A percentile compares a stretch with the other conserved stretches of the same genome.
These are phyloP conservation scores for Seriola quinqueradiata DNA, from an alignment of 2,113 vertebrate species.

Conservation along the genomic window DNA sequence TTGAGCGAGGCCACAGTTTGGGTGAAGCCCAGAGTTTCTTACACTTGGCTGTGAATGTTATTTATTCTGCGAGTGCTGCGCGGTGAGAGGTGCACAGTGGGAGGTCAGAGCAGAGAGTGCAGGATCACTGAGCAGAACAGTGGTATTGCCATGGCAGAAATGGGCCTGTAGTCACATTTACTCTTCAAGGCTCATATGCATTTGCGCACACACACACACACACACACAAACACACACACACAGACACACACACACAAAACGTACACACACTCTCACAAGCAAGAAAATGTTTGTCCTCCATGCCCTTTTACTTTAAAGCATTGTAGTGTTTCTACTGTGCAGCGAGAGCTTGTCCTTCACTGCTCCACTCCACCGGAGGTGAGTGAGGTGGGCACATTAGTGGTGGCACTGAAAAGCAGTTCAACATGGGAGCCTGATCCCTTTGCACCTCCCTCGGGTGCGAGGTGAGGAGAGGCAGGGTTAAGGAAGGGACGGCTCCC, in stretches of 20 bases:
- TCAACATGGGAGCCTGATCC: slow-evolving; percentile 50
- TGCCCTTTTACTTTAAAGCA: slow-evolving; percentile 28
- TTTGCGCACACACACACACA: slow-evolving; percentile 14
- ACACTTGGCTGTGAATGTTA: slow-evolving; percentile 75
- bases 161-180: slow-evolving; percentile 16
- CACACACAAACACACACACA: background rate
- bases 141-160: slow-evolving; percentile 36
- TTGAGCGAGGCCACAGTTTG: slow-evolving; percentile 71
- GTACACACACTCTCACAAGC: background rate
- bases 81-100: slow-evolving; percentile 67
- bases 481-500: slow-evolving; percentile 57
- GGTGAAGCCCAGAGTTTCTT: slow-evolving; percentile 67
- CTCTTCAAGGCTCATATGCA: slow-evolving; percentile 27
- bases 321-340: slow-evolving; percentile 31
- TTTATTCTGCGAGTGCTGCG: slow-evolving; percentile 72
- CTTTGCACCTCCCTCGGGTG: slow-evolving; percentile 48
- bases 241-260: background rate
- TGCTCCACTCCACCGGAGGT: slow-evolving; percentile 30
- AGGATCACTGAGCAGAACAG: slow-evolving; percentile 49
- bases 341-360: slow-evolving; percentile 44
- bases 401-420: slow-evolving; percentile 27
- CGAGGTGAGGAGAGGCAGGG: slow-evolving; percentile 60
- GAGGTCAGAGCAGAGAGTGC: slow-evolving; percentile 57
- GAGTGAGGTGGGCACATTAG: slow-evolving; percentile 6
- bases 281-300: slow-evolving; percentile 22